Evolutionary conservation across 2,888 invertebrate species (phyloP), one percentile per base, ranked within the genome.

Genomic region (Diarsia mendica): DNA sequence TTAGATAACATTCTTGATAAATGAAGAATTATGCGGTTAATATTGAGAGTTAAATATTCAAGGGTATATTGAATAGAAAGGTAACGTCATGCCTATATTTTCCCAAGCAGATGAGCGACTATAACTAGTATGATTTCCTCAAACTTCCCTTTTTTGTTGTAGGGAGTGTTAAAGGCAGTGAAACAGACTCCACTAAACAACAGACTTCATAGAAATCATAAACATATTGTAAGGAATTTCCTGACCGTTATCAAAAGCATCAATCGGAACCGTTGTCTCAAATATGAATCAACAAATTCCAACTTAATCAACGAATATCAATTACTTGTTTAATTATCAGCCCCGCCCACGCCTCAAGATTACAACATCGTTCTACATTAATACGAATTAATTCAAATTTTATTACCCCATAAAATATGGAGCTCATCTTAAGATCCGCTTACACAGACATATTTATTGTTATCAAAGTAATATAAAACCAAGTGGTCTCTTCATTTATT

Each of bases 331-430:
- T 85, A 84, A 83, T 85, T 85, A 87, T 76, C 70, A 65, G 64
- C 78, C 78, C 77, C 80, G 67, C 87, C 87, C 74, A 86, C 87
- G 67, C 39, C 48, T 69, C 73, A 58, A 75, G 67, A 80, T 85
- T 82, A 82, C 70, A 66, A 72, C 74, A 76, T 78, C 75, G 82
- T 80, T 75, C 82, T 76, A 82, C 71, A 75, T 81, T 71, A 71
- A 77, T 77, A 75, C 49, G 75, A 76, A 83, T 87, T 85, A 80
- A 87, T 86, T 86, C 73, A 77, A 78, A 68, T 77, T 87, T 86
- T 77, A 86, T 86, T n/a, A 66, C 39, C 46, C 49, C 48, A 76
- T 87, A 77, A 87, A 85, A 64, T 85, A 67, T 65, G 63, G 46
- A 70, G 64, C 55, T 76, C 80, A 68, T 83, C 83, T 72, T 58